Conservation (phyloP, 2,797 vertebrate genomes). For the Etheostoma perlongum region DNA sequence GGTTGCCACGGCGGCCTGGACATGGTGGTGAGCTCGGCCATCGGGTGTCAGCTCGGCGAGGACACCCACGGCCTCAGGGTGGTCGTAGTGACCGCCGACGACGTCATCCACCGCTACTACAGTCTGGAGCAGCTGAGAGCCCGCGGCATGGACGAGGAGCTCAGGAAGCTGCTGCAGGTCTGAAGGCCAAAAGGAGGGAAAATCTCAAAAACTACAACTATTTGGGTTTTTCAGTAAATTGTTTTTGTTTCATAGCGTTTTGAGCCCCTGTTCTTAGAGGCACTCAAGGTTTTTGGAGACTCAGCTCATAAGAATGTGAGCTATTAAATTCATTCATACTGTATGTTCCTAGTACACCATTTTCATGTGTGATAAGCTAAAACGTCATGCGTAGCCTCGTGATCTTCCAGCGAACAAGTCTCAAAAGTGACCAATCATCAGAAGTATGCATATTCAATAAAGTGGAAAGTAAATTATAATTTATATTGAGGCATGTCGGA, state of each 20-base stretch:
- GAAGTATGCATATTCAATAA: no score
- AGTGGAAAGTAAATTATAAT: not conserved
- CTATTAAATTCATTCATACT: not conserved
- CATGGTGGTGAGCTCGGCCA: conserved; percentile 96
- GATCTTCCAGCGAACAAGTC: not conserved
- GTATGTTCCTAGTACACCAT: not conserved
- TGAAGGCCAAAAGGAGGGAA: conserved; percentile 28
- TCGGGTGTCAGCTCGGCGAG: conserved; percentile 94
- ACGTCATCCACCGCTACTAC: conserved; percentile 90
- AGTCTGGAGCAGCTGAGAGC: conserved; percentile 88
- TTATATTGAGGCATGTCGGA: not conserved
- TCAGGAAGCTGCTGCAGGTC: conserved; percentile 82
- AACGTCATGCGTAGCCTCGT: not conserved
- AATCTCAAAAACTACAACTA: not conserved
- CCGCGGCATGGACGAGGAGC: conserved; percentile 86
- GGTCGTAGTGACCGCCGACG: conserved; percentile 90
- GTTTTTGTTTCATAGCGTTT: not conserved
- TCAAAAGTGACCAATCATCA: no score
- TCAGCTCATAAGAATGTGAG: not conserved
- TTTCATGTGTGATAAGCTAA: not conserved
- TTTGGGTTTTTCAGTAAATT: not conserved
- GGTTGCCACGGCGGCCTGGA: conserved; percentile 88
- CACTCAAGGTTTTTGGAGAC: not conserved
- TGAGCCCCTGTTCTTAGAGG: conserved; percentile 2
- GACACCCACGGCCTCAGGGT: conserved; percentile 92